A percentile compares a stretch with the other conserved stretches of the same genome.
These are phyloP conservation scores for Dascillus cervinus DNA, from an alignment of 2,888 invertebrate genomes.

Conservation along the genomic window DNA sequence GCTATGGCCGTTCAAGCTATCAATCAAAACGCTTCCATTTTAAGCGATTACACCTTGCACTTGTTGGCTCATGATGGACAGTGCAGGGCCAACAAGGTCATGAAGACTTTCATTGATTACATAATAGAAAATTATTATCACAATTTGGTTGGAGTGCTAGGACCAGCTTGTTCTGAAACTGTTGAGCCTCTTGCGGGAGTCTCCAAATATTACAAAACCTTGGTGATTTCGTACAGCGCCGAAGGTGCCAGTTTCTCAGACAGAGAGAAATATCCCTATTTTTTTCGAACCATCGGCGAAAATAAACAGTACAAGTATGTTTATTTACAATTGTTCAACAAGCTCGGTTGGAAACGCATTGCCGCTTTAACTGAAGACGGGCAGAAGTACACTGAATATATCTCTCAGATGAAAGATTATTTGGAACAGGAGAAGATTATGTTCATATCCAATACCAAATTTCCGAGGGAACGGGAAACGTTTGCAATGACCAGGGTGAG, in stretches of 20 bases:
- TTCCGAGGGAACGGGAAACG: constrained; percentile 51
- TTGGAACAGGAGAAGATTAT: constrained; percentile 55
- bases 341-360: constrained; percentile 60
- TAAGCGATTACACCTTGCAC: constrained; percentile 53
- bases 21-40: constrained; percentile 50
- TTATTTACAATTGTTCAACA: constrained; percentile 53
- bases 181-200: constrained; percentile 73
- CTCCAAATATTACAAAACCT: constrained; percentile 62
- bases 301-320: constrained; percentile 63
- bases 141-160: constrained; percentile 62
- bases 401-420: constrained; percentile 60
- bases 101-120: constrained; percentile 68
- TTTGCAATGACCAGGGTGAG: constrained; percentile 53
- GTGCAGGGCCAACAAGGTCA: constrained; percentile 64
- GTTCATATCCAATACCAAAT: constrained; percentile 62
- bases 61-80: constrained; percentile 55
- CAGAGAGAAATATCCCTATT: constrained; percentile 63
- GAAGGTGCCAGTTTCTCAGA: constrained; percentile 67
- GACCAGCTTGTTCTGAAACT: constrained; percentile 75
- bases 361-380: constrained; percentile 74
- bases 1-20: constrained; percentile 55
- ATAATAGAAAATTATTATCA: constrained; percentile 48
- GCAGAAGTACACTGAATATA: constrained; percentile 70
- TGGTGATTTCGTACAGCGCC: constrained; percentile 71
- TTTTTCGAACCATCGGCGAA: constrained; percentile 73